Percentiles rank a stretch among this genome's conserved stretches.
Evolutionary conservation across 30 jellyfish, hydroid and myxozoan genomes (phyloP).

Genomic region (Haliclystus octoradiatus): DNA sequence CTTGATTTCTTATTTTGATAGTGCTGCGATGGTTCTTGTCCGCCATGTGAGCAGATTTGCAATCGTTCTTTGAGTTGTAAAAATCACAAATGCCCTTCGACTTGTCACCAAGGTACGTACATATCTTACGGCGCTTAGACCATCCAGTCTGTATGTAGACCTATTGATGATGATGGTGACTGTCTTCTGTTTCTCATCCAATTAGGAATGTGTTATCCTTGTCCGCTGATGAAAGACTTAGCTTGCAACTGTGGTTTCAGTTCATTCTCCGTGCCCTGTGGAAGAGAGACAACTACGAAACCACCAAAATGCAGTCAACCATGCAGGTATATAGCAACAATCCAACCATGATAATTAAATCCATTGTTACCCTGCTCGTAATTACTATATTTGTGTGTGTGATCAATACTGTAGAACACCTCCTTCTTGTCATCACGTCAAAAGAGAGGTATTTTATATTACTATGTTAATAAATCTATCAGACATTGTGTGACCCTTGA

Average conservation of each 20-base stretch:
- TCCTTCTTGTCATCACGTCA: conserved; percentile 63
- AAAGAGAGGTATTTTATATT: conserved; percentile 42
- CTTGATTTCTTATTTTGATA: conserved; percentile 5
- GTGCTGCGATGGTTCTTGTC: conserved; percentile 96
- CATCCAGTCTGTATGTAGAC: not conserved
- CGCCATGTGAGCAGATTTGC: conserved; percentile 84
- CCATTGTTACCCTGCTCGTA: not conserved
- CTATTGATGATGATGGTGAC: no score
- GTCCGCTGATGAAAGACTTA: conserved; percentile 71
- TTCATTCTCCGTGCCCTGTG: conserved; percentile 60
- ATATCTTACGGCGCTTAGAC: not conserved
- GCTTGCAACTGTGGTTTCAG: conserved; percentile 58
- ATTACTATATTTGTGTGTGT: no score
- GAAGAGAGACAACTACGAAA: conserved; percentile 60
- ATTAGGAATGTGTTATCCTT: conserved; percentile 87
- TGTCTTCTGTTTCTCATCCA: no score
- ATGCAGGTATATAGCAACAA: conserved; percentile 49
- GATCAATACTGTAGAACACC: conserved; percentile 79
- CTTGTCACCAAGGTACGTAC: conserved; percentile 76
- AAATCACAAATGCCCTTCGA: conserved; percentile 92
- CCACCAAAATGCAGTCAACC: conserved; percentile 79
- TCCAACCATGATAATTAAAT: not conserved
- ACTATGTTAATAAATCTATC: no score
- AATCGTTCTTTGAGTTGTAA: conserved; percentile 53
- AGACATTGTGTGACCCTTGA: not conserved